Conservation (phyloP, 2,113 vertebrate genomes). For the Capreolus pygargus region DNA sequence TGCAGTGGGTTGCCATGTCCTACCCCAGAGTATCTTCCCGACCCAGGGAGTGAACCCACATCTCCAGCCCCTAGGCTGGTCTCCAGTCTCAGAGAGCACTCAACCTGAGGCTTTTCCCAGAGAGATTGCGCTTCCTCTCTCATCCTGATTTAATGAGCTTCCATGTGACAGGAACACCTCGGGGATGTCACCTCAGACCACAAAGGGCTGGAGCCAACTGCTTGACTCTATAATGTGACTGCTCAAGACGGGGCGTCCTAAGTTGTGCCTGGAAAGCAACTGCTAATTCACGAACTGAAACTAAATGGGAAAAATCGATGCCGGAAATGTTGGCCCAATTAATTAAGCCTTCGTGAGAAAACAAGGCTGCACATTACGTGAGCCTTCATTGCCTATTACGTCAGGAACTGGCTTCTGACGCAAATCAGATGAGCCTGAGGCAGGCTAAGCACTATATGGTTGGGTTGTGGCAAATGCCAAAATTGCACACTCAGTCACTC, state of each 20-base stretch:
- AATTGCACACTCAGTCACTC: neutral
- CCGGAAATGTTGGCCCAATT: neutral
- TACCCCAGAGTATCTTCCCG: neutral
- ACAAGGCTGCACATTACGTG: neutral
- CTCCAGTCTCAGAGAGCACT: neutral
- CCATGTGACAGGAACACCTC: neutral
- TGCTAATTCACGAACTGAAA: neutral
- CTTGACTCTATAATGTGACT: neutral
- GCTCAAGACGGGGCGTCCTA: neutral
- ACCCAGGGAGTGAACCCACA: neutral
- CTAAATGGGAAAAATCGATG: neutral
- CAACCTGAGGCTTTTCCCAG: neutral
- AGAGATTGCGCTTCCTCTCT: neutral
- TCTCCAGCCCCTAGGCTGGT: neutral
- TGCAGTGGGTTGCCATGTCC: neutral
- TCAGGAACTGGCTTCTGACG: neutral
- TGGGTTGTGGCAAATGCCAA: neutral
- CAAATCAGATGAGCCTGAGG: neutral
- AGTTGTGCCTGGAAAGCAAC: neutral
- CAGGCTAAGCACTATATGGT: fast-evolving
- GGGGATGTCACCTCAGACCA: neutral
- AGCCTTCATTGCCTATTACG: neutral
- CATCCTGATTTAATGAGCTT: neutral
- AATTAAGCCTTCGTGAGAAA: neutral
- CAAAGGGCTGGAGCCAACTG: neutral